These are phyloP conservation scores for Clunio marinus DNA, from an alignment of 2,888 invertebrate species.

Conservation along the genomic window DNA sequence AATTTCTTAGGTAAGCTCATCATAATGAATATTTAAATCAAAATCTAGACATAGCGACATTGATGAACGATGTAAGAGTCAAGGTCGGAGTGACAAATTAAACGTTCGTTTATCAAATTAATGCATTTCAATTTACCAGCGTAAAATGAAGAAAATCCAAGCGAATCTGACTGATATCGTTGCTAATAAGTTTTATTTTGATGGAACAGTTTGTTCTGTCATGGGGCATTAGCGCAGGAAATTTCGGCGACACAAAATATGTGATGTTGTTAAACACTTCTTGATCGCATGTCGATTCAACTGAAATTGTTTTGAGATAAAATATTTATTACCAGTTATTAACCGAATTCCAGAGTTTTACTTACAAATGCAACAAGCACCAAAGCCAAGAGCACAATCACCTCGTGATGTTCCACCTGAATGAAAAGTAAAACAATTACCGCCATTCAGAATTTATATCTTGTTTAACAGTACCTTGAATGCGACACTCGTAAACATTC, in stretches of 20 bases:
- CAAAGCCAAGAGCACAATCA: constrained; percentile 76
- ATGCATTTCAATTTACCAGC: constrained; percentile 57
- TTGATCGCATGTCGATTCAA: constrained; percentile 69
- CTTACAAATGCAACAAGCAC: constrained; percentile 83
- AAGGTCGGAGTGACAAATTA: not conserved
- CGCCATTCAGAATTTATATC: constrained; percentile 30
- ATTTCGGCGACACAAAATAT: constrained; percentile 76
- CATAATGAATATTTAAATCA: too few relatives aligned
- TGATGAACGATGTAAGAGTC: too few relatives aligned
- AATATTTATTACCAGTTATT: too few relatives aligned
- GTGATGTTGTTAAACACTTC: constrained; percentile 73
- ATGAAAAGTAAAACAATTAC: not conserved
- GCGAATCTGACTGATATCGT: constrained; percentile 75
- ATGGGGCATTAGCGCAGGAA: constrained; percentile 66
- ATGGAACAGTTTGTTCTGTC: constrained; percentile 66
- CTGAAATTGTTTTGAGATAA: too few relatives aligned
- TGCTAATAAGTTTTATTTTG: constrained; percentile 68
- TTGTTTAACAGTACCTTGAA: constrained; percentile 54
- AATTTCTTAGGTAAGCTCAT: too few relatives aligned
- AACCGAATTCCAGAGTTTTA: too few relatives aligned
- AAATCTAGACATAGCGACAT: too few relatives aligned
- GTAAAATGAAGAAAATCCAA: constrained; percentile 81
- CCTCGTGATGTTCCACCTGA: constrained; percentile 59
- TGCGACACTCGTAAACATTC: constrained; percentile 78
- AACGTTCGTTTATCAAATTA: constrained; percentile 23